Percentiles rank a stretch among this genome's conserved stretches.
Evolutionary conservation across 1,140 invertebrate species (phyloP).

Genomic region (Penaeus chinensis): DNA sequence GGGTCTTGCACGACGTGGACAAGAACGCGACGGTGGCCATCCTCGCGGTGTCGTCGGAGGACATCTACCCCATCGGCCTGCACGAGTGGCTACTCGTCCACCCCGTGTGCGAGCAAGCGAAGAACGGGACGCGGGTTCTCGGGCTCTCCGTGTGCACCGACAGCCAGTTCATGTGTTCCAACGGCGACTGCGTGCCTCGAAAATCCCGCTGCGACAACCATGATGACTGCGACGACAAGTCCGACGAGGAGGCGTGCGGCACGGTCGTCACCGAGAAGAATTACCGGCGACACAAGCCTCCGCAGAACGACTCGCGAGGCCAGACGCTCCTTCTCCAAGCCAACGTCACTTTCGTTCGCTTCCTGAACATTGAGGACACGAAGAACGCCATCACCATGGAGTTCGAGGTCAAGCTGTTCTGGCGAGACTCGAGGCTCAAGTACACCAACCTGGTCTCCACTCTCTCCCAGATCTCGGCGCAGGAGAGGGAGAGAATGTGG

Average conservation of each 20-base stretch:
- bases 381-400: conserved; percentile 18
- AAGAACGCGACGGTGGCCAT: background rate
- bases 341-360: background rate
- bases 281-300: conserved; percentile 3
- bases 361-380: background rate
- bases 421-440: conserved; percentile 6
- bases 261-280: background rate
- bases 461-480: background rate
- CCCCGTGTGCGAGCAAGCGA: background rate
- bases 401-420: background rate
- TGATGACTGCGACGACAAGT: conserved; percentile 27
- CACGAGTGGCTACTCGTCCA: background rate
- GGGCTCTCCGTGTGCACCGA: conserved; percentile 10
- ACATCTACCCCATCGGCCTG: background rate
- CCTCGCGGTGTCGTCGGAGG: background rate
- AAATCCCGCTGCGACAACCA: conserved; percentile 32
- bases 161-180: conserved; percentile 39
- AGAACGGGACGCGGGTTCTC: background rate
- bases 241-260: conserved; percentile 20
- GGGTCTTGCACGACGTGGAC: background rate
- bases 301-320: background rate
- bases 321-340: background rate
- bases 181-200: conserved; percentile 14
- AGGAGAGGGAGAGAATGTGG: conserved; percentile 1
- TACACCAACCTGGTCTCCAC: background rate